Conservation (phyloP, 2,797 vertebrate genomes). For the Tarsius wallacei region DNA sequence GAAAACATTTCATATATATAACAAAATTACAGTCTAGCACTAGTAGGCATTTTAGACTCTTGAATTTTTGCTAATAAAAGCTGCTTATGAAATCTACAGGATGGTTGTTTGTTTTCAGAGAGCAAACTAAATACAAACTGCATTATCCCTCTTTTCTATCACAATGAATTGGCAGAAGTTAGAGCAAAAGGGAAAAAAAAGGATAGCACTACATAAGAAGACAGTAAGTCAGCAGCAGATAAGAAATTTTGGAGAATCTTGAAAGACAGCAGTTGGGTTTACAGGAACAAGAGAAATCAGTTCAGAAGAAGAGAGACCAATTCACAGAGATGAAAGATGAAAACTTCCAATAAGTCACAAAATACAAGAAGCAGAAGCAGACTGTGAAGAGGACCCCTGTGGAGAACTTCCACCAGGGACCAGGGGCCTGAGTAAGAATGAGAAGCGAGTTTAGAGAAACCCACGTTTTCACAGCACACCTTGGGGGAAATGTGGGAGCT, state of each 20-base stretch:
- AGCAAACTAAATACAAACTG: constrained; percentile 8
- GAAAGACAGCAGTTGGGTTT: not conserved
- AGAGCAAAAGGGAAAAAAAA: not conserved
- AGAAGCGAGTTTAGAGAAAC: not conserved
- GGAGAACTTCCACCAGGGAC: not conserved
- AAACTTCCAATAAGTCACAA: not conserved
- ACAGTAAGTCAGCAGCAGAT: not conserved
- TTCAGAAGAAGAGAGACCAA: not conserved
- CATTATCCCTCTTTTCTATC: not conserved
- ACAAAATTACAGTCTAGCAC: not conserved
- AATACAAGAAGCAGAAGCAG: not conserved
- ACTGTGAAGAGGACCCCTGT: not conserved
- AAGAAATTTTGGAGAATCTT: constrained; percentile 17
- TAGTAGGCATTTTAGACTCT: not conserved
- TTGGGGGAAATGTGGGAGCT: not conserved
- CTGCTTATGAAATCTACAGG: not conserved
- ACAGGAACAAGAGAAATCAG: not conserved
- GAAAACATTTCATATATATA: not conserved
- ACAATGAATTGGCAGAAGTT: not conserved
- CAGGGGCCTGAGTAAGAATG: not conserved
- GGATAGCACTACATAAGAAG: not conserved
- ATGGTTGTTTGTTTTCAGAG: not conserved
- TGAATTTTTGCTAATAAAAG: constrained; percentile 27
- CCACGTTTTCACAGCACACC: not conserved
- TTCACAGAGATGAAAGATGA: not conserved